These are phyloP conservation scores for Gerris buenoi DNA, from an alignment of 1,140 invertebrate genomes.

Conservation along the genomic window DNA sequence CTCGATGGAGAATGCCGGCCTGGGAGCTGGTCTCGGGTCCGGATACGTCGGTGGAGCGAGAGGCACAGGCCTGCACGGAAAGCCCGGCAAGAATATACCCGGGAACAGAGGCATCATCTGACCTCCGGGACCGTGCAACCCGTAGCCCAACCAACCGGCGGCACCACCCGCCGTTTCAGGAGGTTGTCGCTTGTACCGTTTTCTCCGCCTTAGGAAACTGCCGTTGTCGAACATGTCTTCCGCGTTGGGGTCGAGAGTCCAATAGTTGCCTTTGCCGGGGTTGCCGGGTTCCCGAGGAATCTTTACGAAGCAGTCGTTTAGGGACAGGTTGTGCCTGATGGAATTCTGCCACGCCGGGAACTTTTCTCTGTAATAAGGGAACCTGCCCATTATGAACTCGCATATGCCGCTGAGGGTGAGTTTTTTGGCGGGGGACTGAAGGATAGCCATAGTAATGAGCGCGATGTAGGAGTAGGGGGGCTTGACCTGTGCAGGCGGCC, in stretches of 20 bases:
- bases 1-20: slow-evolving; percentile 36
- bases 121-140: not conserved
- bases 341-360: slow-evolving; percentile 95
- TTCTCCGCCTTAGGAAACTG: slow-evolving; percentile 82
- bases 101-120: not conserved
- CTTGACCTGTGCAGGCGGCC: slow-evolving; percentile 41
- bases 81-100: slow-evolving; percentile 21
- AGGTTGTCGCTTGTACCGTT: slow-evolving; percentile 82
- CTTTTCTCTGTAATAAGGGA: slow-evolving; percentile 89
- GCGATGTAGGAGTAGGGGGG: slow-evolving; percentile 97
- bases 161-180: slow-evolving; percentile 33
- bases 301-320: slow-evolving; percentile 99
- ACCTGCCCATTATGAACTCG: slow-evolving; percentile 97
- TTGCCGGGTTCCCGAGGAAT: slow-evolving; percentile 95
- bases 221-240: slow-evolving; percentile 99
- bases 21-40: slow-evolving; percentile 9
- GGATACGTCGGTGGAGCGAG: slow-evolving; percentile 27
- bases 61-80: slow-evolving; percentile 35
- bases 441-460: slow-evolving; percentile 92
- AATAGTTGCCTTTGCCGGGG: slow-evolving; percentile 97
- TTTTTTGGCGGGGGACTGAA: slow-evolving; percentile 93
- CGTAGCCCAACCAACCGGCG: slow-evolving; percentile 32
- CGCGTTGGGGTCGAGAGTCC: slow-evolving; percentile 90
- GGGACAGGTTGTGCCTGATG: slow-evolving; percentile 88
- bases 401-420: slow-evolving; percentile 93